Percentiles rank a stretch among this genome's conserved stretches.
Conservation (phyloP, 2,888 invertebrate genomes). For the Celastrina argiolus region DNA sequence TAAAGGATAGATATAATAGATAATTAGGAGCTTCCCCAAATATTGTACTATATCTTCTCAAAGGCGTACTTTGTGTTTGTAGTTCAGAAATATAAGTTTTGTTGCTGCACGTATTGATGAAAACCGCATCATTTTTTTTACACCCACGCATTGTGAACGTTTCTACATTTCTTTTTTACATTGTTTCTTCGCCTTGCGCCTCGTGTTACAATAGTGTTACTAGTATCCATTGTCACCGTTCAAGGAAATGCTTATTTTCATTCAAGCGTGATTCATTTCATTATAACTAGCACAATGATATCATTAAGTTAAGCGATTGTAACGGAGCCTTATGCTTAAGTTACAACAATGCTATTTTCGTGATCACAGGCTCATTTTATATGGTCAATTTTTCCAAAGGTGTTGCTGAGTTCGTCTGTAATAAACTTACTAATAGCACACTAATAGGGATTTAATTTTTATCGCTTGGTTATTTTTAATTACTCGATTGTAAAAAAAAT, state of each 20-base stretch:
- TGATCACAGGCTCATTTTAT: neutral
- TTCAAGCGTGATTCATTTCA: slow-evolving; percentile 29
- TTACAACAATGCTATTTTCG: neutral
- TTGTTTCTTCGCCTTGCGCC: slow-evolving; percentile 39
- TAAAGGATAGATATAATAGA: no score
- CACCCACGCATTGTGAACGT: slow-evolving; percentile 40
- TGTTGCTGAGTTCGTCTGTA: neutral
- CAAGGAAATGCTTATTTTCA: slow-evolving; percentile 31
- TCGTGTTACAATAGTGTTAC: slow-evolving; percentile 32
- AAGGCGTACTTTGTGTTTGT: no score
- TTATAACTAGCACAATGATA: slow-evolving; percentile 21
- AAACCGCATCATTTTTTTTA: slow-evolving; percentile 33
- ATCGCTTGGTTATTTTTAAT: neutral
- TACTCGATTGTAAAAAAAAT: neutral
- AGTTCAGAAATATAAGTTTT: no score
- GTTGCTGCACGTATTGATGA: no score
- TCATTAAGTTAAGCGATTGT: slow-evolving; percentile 8
- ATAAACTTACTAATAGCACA: neutral
- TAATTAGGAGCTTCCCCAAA: no score
- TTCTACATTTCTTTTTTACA: slow-evolving; percentile 40
- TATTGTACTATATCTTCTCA: no score
- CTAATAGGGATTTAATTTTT: neutral
- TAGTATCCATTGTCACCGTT: slow-evolving; percentile 35
- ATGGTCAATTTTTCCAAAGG: neutral
- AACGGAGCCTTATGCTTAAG: neutral